Evolutionary conservation across 2,113 vertebrate genomes (phyloP).

Genomic region (Ceyx cyanopectus): DNA sequence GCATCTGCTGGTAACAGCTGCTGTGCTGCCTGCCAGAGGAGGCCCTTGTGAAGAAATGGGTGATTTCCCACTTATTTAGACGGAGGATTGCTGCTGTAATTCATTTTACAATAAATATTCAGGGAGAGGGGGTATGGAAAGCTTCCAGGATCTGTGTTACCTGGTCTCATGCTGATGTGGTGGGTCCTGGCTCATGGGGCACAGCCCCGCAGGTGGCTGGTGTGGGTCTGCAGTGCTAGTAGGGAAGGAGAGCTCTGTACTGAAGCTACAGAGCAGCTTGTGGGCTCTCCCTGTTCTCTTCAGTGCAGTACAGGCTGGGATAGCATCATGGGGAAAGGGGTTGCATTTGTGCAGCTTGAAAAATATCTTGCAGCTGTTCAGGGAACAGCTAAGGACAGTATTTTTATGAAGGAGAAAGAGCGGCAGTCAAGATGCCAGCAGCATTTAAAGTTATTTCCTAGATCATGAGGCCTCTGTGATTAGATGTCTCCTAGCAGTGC

Average conservation of each 20-base stretch:
- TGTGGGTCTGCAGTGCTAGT: neutral
- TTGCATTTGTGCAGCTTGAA: neutral
- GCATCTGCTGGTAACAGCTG: constrained; percentile 25
- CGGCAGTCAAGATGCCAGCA: neutral
- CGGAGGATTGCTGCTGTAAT: neutral
- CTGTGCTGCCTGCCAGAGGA: neutral
- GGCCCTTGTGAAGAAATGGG: neutral
- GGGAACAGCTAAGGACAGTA: neutral
- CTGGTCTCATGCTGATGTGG: neutral
- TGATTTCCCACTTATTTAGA: neutral
- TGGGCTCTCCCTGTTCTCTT: neutral
- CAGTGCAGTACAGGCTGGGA: neutral
- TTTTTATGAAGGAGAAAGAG: neutral
- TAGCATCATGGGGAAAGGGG: neutral
- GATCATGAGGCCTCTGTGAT: neutral
- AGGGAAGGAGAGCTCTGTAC: neutral
- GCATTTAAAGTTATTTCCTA: constrained; percentile 1
- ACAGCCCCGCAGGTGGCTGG: neutral
- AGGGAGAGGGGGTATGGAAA: neutral
- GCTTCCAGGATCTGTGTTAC: neutral
- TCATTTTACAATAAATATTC: neutral
- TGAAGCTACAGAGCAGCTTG: neutral
- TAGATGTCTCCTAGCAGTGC: neutral
- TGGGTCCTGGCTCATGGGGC: fast-evolving
- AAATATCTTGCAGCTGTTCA: neutral